Evolutionary conservation across 2,113 vertebrate genomes (phyloP).

Genomic region (Pelvicachromis taeniatus): DNA sequence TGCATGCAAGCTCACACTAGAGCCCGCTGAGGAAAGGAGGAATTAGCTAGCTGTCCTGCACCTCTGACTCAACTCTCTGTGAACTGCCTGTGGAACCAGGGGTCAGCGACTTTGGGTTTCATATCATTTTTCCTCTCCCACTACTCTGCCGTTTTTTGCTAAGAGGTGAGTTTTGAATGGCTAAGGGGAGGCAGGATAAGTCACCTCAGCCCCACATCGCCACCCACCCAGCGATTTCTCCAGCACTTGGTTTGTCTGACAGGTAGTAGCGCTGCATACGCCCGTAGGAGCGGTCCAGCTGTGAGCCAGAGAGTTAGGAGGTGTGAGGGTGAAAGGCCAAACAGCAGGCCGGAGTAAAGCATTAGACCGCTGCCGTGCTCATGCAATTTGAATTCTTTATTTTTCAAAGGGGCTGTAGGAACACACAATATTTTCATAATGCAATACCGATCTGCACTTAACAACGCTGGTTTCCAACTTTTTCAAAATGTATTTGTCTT

Average conservation of each 20-base stretch:
- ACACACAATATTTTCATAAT: neutral
- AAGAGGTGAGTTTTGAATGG: conserved; percentile 3
- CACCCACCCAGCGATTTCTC: neutral
- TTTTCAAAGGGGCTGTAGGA: neutral
- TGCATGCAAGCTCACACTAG: conserved; percentile 1
- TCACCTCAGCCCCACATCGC: conserved; percentile 4
- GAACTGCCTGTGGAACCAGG: conserved; percentile 46
- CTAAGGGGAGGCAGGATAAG: conserved; percentile 1
- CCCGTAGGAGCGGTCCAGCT: conserved; percentile 24
- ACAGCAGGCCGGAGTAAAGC: neutral
- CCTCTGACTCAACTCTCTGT: conserved; percentile 59
- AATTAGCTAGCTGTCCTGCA: conserved; percentile 25
- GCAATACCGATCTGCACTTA: neutral
- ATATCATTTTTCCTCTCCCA: conserved; percentile 33
- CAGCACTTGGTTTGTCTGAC: conserved; percentile 30
- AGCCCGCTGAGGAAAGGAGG: conserved; percentile 36
- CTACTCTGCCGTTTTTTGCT: conserved; percentile 28
- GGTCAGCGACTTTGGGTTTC: conserved; percentile 51
- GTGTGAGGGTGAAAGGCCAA: conserved; percentile 36
- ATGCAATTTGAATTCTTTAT: neutral
- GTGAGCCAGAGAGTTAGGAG: conserved; percentile 31
- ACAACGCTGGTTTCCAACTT: neutral
- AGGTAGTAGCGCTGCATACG: conserved; percentile 34
- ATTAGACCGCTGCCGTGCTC: neutral
- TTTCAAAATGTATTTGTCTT: neutral